These are phyloP conservation scores for Machimus atricapillus DNA, from an alignment of 2,888 invertebrate species.

Conservation along the genomic window DNA sequence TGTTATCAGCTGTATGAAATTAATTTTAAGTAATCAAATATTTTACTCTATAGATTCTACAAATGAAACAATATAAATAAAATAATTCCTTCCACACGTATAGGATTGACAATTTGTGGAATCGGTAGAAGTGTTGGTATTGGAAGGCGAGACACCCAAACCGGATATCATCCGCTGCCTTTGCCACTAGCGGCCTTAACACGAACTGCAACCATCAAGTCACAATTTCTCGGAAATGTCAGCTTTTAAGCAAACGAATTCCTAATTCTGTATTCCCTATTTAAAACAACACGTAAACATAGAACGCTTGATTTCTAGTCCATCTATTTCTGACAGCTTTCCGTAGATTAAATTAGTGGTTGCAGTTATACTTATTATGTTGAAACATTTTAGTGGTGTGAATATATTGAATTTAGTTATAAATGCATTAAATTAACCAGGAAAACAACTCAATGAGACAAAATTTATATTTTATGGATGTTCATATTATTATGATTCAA, in stretches of 20 bases:
- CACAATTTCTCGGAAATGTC: constrained; percentile 62
- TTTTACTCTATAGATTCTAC: background rate
- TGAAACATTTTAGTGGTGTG: background rate
- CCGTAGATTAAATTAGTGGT: background rate
- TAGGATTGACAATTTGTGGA: constrained; percentile 63
- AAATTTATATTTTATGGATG: background rate
- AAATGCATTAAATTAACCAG: background rate
- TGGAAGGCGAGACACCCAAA: constrained; percentile 53
- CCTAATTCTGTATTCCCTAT: background rate
- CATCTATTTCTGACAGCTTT: background rate
- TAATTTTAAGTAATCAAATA: background rate
- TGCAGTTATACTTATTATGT: background rate
- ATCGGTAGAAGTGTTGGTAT: constrained; percentile 62
- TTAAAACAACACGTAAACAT: background rate
- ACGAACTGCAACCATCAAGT: constrained; percentile 61
- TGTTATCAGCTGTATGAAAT: background rate
- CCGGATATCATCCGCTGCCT: constrained; percentile 56
- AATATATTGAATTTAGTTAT: background rate
- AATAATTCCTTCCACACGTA: constrained; percentile 33
- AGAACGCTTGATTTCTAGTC: constrained; percentile 12
- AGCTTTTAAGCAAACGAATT: constrained; percentile 54
- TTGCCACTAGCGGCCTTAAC: constrained; percentile 60
- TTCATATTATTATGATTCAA: background rate
- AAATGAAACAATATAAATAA: constrained; percentile 2
- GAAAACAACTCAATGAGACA: background rate